Evolutionary conservation across 2,797 vertebrate species (phyloP).

Genomic region (Girardinus metallicus): DNA sequence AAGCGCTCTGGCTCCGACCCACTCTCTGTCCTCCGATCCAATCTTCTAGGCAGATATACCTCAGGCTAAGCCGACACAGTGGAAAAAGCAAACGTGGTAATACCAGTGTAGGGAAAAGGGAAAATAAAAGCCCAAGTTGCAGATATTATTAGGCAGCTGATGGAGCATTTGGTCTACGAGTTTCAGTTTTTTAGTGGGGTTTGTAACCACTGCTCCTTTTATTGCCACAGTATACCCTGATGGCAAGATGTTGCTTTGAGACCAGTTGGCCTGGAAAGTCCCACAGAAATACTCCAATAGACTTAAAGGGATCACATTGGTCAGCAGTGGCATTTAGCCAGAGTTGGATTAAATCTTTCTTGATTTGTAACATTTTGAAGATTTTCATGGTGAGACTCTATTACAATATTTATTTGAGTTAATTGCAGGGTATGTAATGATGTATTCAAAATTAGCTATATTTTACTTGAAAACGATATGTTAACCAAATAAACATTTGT

Average conservation of each 20-base stretch:
- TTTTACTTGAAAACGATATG: too few relatives aligned
- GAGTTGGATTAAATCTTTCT: background rate
- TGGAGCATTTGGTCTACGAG: background rate
- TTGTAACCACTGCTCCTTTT: background rate
- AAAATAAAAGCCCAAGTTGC: background rate
- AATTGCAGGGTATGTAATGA: too few relatives aligned
- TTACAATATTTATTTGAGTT: background rate
- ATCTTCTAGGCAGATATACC: constrained; percentile 2
- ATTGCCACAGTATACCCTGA: background rate
- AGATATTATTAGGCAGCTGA: constrained; percentile 1
- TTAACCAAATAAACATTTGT: too few relatives aligned
- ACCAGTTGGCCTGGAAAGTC: background rate
- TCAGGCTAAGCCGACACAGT: background rate
- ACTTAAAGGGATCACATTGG: background rate
- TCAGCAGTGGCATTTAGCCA: background rate
- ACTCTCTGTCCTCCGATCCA: background rate
- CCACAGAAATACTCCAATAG: background rate
- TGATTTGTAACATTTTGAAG: background rate
- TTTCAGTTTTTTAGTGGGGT: background rate
- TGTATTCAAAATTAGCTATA: too few relatives aligned
- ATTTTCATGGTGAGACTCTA: background rate
- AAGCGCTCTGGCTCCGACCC: background rate
- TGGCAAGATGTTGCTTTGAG: background rate
- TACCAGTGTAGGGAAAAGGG: background rate
- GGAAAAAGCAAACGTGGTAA: background rate